Conservation (phyloP, 2,113 vertebrate genomes). For the Podocnemis expansa region DNA sequence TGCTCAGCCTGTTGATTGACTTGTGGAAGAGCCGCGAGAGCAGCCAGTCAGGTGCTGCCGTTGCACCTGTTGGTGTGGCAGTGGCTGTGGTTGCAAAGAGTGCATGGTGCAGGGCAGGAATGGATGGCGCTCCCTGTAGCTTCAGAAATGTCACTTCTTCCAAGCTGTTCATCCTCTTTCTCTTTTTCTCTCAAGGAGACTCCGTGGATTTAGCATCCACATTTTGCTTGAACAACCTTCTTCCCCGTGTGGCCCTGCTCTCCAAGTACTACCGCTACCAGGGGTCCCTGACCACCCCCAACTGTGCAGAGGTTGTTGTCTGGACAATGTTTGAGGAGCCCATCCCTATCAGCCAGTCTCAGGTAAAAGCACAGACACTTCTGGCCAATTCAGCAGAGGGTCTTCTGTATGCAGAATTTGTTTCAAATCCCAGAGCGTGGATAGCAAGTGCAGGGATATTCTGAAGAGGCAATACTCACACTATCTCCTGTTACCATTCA, state of each 20-base stretch:
- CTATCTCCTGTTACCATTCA: background rate
- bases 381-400: background rate
- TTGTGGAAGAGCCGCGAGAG: background rate
- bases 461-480: background rate
- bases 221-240: slow-evolving; percentile 81
- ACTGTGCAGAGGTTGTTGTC: slow-evolving; percentile 79
- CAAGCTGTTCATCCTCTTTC: background rate
- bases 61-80: background rate
- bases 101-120: background rate
- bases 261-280: slow-evolving; percentile 84
- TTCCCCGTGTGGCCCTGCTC: slow-evolving; percentile 72
- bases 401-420: background rate
- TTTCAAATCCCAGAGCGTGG: background rate
- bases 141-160: background rate
- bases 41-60: background rate
- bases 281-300: slow-evolving; percentile 88
- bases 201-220: slow-evolving; percentile 76
- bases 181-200: slow-evolving; percentile 53
- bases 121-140: background rate
- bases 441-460: too few relatives aligned
- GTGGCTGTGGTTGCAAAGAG: background rate
- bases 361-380: slow-evolving; percentile 68
- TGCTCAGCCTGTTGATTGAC: background rate
- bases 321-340: slow-evolving; percentile 88
- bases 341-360: slow-evolving; percentile 76